Percentiles rank a stretch among this genome's conserved stretches.
Evolutionary conservation across 2,888 invertebrate species (phyloP).

Genomic region (Stenichneumon culpator): DNA sequence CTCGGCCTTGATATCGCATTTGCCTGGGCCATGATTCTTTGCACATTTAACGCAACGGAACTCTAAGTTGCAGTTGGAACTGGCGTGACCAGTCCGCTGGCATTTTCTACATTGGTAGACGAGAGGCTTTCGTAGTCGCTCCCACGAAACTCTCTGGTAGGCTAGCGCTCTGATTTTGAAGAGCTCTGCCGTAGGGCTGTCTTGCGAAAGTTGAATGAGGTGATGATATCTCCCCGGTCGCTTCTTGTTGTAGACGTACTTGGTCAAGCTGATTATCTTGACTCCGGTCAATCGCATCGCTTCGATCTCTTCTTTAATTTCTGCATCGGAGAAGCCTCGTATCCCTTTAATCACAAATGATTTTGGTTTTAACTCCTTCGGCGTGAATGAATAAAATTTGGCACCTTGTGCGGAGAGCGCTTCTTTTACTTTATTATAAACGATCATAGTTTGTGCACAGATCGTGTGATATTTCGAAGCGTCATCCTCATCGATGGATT

Average conservation of each 20-base stretch:
- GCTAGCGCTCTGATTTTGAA: not conserved
- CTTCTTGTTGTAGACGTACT: not conserved
- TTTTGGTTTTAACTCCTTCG: constrained; percentile 5
- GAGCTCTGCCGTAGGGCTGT: not conserved
- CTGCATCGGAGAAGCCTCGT: constrained; percentile 14
- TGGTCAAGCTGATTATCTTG: not conserved
- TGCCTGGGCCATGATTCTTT: not conserved
- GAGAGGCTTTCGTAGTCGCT: too few relatives aligned
- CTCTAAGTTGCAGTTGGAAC: too few relatives aligned
- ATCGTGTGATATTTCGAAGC: too few relatives aligned
- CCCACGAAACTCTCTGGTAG: too few relatives aligned
- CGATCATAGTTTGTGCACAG: too few relatives aligned
- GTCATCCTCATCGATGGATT: too few relatives aligned
- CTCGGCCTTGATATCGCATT: not conserved
- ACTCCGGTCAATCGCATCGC: not conserved
- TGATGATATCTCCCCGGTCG: not conserved
- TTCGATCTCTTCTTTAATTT: constrained; percentile 23
- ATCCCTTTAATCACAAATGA: constrained; percentile 19
- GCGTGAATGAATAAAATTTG: constrained; percentile 2
- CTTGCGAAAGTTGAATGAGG: constrained; percentile 19
- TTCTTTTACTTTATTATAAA: not conserved
- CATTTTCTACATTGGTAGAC: too few relatives aligned
- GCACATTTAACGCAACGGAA: too few relatives aligned
- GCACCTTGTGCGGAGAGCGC: not conserved
- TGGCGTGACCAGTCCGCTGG: too few relatives aligned